These are phyloP conservation scores for Cuniculus paca DNA, from an alignment of 2,797 vertebrate genomes.

Conservation along the genomic window DNA sequence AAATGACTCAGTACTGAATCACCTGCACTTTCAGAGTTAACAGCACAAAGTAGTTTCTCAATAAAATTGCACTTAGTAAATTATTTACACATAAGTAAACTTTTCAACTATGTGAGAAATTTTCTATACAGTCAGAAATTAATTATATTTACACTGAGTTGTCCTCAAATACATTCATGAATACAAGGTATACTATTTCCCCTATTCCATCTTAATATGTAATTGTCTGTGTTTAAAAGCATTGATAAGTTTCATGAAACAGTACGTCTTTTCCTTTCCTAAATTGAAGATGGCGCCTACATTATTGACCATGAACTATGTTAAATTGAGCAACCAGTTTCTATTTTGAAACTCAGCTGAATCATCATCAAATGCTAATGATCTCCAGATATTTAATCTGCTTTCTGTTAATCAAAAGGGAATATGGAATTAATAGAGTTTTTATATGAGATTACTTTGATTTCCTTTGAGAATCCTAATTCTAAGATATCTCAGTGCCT, in stretches of 20 bases:
- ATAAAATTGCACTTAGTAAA: background rate
- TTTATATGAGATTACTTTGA: constrained; percentile 33
- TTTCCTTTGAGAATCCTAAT: constrained; percentile 58
- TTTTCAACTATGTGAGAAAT: background rate
- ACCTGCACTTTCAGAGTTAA: background rate
- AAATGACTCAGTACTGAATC: background rate
- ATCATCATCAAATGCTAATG: constrained; percentile 36
- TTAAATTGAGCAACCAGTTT: background rate
- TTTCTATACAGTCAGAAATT: background rate
- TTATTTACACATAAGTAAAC: background rate
- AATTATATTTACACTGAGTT: constrained; percentile 39
- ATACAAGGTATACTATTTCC: background rate
- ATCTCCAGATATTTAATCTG: constrained; percentile 41
- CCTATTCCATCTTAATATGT: background rate
- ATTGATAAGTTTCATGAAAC: background rate
- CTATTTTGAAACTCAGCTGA: constrained; percentile 17
- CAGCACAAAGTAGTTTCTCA: background rate
- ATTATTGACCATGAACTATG: background rate
- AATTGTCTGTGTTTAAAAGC: background rate
- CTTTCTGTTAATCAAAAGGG: constrained; percentile 2
- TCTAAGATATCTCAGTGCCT: background rate
- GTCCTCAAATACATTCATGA: background rate
- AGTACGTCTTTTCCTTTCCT: background rate
- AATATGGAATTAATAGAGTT: constrained; percentile 46
- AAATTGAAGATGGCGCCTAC: background rate